Percentiles rank a stretch among this genome's conserved stretches.
Evolutionary conservation across 2,888 invertebrate genomes (phyloP).

Genomic region (Lepidonotus clava): DNA sequence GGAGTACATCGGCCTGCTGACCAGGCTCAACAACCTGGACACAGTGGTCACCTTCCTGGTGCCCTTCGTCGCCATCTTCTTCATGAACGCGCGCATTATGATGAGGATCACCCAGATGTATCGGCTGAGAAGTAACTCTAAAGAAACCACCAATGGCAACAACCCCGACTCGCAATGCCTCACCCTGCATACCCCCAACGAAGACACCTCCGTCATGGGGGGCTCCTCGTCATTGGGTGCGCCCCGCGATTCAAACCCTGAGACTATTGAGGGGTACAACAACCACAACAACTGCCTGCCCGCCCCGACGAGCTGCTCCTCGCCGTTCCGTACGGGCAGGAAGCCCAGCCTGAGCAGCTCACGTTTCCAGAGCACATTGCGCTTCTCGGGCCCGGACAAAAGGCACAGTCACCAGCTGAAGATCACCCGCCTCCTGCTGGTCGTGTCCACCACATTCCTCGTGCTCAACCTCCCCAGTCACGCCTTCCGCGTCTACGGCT

Average conservation of each 20-base stretch:
- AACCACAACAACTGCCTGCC: neutral
- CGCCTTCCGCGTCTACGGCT: neutral
- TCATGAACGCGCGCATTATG: constrained; percentile 14
- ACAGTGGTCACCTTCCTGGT: neutral
- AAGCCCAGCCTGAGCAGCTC: neutral
- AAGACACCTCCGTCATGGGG: neutral
- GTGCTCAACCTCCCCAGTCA: constrained; percentile 29
- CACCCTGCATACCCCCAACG: too few species aligned
- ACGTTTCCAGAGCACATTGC: neutral
- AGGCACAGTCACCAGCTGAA: constrained; percentile 24
- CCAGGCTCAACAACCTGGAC: neutral
- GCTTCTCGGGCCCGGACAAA: constrained; percentile 4
- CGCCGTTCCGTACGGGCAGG: neutral
- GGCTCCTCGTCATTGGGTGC: neutral
- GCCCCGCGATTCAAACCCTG: neutral
- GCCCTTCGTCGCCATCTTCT: neutral
- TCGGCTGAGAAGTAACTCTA: too few species aligned
- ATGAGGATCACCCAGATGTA: neutral
- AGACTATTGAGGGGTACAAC: neutral
- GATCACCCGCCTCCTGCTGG: neutral
- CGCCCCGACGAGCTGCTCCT: too few species aligned
- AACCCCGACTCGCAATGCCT: too few species aligned
- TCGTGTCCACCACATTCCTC: constrained; percentile 18
- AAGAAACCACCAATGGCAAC: too few species aligned
- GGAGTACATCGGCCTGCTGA: neutral